Base-by-base conservation (phyloP, 2,888 invertebrate species). In the Chironomus riparius region DNA sequence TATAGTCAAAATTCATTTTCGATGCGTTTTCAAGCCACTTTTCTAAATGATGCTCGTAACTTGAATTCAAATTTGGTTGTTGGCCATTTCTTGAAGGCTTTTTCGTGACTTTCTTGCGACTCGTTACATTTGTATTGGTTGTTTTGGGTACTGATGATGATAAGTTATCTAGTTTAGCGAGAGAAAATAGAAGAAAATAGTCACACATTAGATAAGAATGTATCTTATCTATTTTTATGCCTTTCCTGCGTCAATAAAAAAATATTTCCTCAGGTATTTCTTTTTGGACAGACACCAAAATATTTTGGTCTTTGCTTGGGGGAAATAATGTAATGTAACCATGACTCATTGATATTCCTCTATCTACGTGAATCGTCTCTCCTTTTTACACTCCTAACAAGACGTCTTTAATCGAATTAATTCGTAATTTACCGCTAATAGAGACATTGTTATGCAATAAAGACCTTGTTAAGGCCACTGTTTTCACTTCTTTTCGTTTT, bases 11-110 rank as follows among this genome's bases (percentile, higher is more conserved):
- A 28, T 75, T 75, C 74, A 75, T 75, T 73, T 73, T 74, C 10
- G 76, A 68, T 21, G 76, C 47, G 38, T 68, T 76, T 38, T 76
- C 69, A 12, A 76, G 69, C 76, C 76, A 76, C 28, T 56, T 48
- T 28, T 76, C 76, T 15, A 76, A n/a, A 21, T 76, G 76, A 15
- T 76, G 68, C 18, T 76, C 76, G 12, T 76, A 76, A 50, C 69
- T 76, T 47, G 47, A 56, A 38, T 74, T 68, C n/a, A 76, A 7
- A 24, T 56, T 47, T 18, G 56, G 56, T 15, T 69, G 48, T 18
- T n/a, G 65, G 12, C 24, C 28, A 47, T 76, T 76, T 38, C 22
- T 48, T 15, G 47, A 13, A n/a, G 47, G 48, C 21, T 76, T 76
- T 56, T n/a, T 18, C 5, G 69, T 48, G 5, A 50, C 10, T n/a